Base-by-base conservation (phyloP, 2,888 invertebrate genomes). In the Anoncus sp. region DNA sequence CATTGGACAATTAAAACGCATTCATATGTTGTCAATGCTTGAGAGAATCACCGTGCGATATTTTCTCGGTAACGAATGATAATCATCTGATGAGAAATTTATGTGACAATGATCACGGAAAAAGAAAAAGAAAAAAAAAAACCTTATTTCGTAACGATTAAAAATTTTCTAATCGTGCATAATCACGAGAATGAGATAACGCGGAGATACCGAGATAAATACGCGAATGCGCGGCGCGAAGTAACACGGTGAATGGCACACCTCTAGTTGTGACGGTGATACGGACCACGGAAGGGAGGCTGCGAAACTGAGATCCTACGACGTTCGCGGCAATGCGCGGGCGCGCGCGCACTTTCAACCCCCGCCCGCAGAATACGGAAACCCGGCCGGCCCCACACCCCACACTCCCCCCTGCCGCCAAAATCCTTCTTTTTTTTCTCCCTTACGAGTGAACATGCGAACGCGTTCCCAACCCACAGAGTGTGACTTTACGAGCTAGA, bases 271-370 rank as follows among this genome's bases (percentile, higher is more conserved):
- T 79, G 80, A 80, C 83, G 81, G 84, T 87, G 88, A 88, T 87
- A 86, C 87, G 89, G 87, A 87, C 85, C 89, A 84, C 85, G 84
- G 83, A 89, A 89, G 89, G 90, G 90, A 90, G 87, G 90, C 90
- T 90, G 90, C 85, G 87, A 87, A 86, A 90, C 90, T 90, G 87
- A 89, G 87, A 87, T 87, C 86, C 87, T 82, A 88, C 82, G 81
- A 83, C 84, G 81, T 85, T 86, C 85, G 86, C 69, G 75, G 65
- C 59, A 84, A 76, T 83, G 81, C 83, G 86, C 87, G 85, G 86
- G 88, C 88, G 87, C 87, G 86, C 86, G 86, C 86, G 84, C 83
- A 84, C 84, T 84, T 83, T 79, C 85, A 84, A 85, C 86, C 89
- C 87, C 86, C 70, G 63, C 47, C 35, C 27, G 47, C 85, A 86